Evolutionary conservation across 2,888 invertebrate genomes (phyloP), one percentile per base, ranked within the genome.

Genomic region (Drosophila mayaguana): DNA sequence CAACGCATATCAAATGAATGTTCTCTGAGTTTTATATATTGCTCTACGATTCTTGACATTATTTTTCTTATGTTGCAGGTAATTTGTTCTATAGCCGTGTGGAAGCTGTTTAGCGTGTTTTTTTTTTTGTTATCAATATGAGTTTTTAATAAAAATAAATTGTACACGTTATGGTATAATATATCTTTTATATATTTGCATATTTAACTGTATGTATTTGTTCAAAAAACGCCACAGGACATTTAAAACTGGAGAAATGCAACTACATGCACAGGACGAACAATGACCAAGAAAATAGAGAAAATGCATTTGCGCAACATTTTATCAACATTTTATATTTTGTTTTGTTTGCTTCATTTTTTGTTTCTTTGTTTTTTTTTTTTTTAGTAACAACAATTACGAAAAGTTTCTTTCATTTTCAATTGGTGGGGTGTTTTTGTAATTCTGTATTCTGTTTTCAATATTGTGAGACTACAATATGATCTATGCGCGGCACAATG

Each of bases 401-500:
- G 78, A 80, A 79, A 67, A 80, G 62, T 75, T 72, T 77, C 36
- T 55, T 60, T 63, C 51, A 61, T 76, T 72, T 72, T 78, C 72
- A 78, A 78, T 86, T 90, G 86, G 86, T 86, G 86, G 86, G 85
- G 86, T 86, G 88, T 86, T 82, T 76, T 77, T 76, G 72, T 72
- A 66, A 71, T 73, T 80, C 61, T 84, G 78, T 81, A 60, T 72
- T 63, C 63, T 72, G 20, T 40, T 22, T 59, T 67, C 67, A 34
- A 36, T 46, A 22, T 65, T 64, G 50, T 54, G 56, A 38, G 53
- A 36, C 63, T 66, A 59, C 51, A 54, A 66, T 40, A 54, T 71
- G 57, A 67, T 76, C 72, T 75, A 51, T 72, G 72, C 62, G 77
- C 83, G 71, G 71, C 76, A 65, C 73, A 64, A 64, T 63, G 62